Evolutionary conservation across 2,888 invertebrate genomes (phyloP), one percentile per base, ranked within the genome.

Genomic region (Synanthedon formicaeformis): DNA sequence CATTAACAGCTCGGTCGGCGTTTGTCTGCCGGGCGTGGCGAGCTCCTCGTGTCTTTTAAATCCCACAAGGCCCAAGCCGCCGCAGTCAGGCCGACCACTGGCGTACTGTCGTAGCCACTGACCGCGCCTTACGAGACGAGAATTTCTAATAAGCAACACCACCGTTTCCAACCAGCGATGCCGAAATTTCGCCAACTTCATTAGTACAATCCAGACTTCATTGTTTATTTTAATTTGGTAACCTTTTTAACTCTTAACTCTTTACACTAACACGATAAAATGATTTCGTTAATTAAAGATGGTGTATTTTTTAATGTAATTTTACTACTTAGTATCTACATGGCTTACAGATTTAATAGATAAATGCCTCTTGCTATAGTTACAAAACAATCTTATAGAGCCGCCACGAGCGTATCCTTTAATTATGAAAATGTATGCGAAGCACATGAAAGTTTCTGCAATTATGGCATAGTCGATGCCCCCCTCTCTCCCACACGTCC

Each of bases 401-500:
- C 82, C 78, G 79, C 78, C 77, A 78, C 70, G 72, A 81, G 78
- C 78, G 78, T 77, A 74, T 78, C 77, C 79, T 83, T 81, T 84
- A 83, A 84, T 84, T 85, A 86, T 84, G 83, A 85, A 84, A 84
- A 86, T 85, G 80, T 86, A 86, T 85, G 86, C 85, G 74, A 72
- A 81, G 84, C 82, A 81, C 83, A 84, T 80, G 84, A 82, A 86
- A 85, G 83, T 86, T 84, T 80, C 75, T 81, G 84, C 82, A 85
- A 85, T 84, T 84, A 85, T 78, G 76, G 71, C 72, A 68, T 68
- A 67, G 76, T 70, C 74, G 68, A 63, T 61, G 63, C 68, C 71
- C 59, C 56, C 57, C 57, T 34, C 34, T 34, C 34, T 8, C 34
- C 34, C 34, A 34, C 34, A 34, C 34, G 34, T 34, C 34, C 34